phyloP scores from a whole-genome alignment of 2,797 vertebrate genomes.

The Thamnophis elegans region DNA sequence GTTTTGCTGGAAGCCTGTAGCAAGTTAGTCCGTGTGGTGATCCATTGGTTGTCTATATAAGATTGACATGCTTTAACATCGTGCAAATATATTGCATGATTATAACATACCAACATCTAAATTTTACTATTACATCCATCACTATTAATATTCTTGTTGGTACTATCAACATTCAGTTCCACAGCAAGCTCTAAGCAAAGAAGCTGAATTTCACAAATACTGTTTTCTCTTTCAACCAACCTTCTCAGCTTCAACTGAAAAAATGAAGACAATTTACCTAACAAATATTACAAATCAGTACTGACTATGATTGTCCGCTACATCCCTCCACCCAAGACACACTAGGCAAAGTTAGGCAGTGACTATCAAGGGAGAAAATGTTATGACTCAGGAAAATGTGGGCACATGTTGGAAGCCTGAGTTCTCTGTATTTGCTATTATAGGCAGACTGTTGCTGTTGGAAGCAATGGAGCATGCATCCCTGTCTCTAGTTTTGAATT shows the following conservation, averaged over 20 bases:
- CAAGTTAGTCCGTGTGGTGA: background rate
- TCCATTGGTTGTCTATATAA: background rate
- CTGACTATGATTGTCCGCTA: background rate
- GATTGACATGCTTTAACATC: background rate
- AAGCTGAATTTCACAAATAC: background rate
- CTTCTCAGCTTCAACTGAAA: background rate
- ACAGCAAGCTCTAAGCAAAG: background rate
- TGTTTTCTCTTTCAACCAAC: background rate
- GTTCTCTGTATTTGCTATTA: background rate
- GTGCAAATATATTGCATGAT: background rate
- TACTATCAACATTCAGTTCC: background rate
- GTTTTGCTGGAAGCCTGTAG: background rate
- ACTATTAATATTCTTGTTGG: background rate
- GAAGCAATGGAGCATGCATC: background rate
- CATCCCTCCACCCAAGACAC: background rate
- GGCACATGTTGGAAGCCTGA: background rate
- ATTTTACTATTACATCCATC: background rate
- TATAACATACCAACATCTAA: background rate
- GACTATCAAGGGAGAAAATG: background rate
- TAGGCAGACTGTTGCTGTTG: background rate
- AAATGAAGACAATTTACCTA: background rate
- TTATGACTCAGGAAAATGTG: background rate
- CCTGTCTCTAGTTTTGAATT: background rate
- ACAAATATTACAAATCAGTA: background rate
- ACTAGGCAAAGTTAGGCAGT: background rate